Evolutionary conservation across 2,113 vertebrate genomes (phyloP), one percentile per base, ranked within the genome.

Genomic region (Pogonocichla stellata): DNA sequence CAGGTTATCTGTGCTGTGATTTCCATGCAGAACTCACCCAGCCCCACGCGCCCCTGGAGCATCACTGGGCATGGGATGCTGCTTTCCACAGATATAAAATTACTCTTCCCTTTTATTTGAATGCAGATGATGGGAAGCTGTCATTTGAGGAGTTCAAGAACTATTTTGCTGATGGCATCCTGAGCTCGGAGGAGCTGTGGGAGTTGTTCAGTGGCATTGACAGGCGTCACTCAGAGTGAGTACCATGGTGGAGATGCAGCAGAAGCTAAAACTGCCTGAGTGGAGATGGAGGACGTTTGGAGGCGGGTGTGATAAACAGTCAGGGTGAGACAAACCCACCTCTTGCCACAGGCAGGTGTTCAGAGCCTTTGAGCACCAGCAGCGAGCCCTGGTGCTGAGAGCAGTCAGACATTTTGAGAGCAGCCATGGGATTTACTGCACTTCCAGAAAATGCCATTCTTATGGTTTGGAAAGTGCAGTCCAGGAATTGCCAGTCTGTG

Each of bases 141-240:
- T 99, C 99, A 23, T 99, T 99, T 93, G 99, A 99, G n/a, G 99
- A 99, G 97, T 99, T 99, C 98, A 99, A 99, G 96, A 98, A 99
- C 57, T 99, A 99, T 95, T 99, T 99, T 34, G 97, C 99, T 6
- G 99, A 99, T 53, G 99, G 99, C 69, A 98, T 99, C 96, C 98
- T 99, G 87, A 99, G 98, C 26, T 98, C 98, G 0, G 98, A 98
- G 71, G 99, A 99, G 97, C 98, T 99, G 70, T 98, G 97, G 96
- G 99, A 99, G 97, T 98, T 99, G 65, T 99, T 99, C 97, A 98
- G 95, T 60, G 97, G 98, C 94, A 99, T 99, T 57, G 99, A 99
- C 90, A 98, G 98, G 33, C 97, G 91, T 86, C 98, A 98, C 77
- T 98, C 98, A 16, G 99, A 99, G 99, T 99, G 96, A 98, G 99